Conservation (phyloP, 2,888 invertebrate species). For the Drosophila vallismaia region DNA sequence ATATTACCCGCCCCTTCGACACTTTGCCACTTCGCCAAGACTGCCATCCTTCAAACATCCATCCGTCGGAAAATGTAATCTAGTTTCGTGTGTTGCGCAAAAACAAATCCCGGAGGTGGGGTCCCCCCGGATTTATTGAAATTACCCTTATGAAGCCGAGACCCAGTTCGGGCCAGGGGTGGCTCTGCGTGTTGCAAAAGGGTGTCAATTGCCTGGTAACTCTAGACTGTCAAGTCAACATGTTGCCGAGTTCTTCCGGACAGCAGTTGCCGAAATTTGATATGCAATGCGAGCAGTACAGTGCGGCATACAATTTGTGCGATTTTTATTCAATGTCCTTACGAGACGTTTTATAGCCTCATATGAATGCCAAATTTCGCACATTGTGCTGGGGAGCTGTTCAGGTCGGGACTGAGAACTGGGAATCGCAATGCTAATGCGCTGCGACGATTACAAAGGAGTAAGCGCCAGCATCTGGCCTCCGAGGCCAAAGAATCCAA, state of each 20-base stretch:
- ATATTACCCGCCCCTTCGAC: slow-evolving; percentile 1
- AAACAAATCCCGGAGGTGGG: slow-evolving; percentile 43
- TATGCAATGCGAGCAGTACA: slow-evolving; percentile 50
- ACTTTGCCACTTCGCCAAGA: not conserved
- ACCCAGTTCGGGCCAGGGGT: slow-evolving; percentile 32
- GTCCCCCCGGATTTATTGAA: slow-evolving; percentile 65
- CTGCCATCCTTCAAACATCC: slow-evolving; percentile 38
- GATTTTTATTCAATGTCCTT: slow-evolving; percentile 7
- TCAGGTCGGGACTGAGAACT: slow-evolving; percentile 8
- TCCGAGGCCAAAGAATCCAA: not conserved
- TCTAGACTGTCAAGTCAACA: slow-evolving; percentile 79
- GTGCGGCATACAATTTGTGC: slow-evolving; percentile 29
- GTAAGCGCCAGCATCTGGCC: slow-evolving; percentile 1
- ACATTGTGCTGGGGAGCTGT: not conserved
- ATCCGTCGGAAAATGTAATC: slow-evolving; percentile 53
- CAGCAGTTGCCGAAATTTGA: slow-evolving; percentile 65
- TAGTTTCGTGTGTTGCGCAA: slow-evolving; percentile 63
- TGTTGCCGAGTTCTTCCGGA: slow-evolving; percentile 69
- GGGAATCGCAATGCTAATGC: slow-evolving; percentile 25
- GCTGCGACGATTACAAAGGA: not conserved
- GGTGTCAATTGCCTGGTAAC: slow-evolving; percentile 76
- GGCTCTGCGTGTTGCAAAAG: slow-evolving; percentile 63
- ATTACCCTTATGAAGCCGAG: slow-evolving; percentile 69
- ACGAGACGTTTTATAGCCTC: slow-evolving; percentile 27
- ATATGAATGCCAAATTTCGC: slow-evolving; percentile 22